Evolutionary conservation across 2,888 invertebrate species (phyloP).

Genomic region (Xylota segnis): DNA sequence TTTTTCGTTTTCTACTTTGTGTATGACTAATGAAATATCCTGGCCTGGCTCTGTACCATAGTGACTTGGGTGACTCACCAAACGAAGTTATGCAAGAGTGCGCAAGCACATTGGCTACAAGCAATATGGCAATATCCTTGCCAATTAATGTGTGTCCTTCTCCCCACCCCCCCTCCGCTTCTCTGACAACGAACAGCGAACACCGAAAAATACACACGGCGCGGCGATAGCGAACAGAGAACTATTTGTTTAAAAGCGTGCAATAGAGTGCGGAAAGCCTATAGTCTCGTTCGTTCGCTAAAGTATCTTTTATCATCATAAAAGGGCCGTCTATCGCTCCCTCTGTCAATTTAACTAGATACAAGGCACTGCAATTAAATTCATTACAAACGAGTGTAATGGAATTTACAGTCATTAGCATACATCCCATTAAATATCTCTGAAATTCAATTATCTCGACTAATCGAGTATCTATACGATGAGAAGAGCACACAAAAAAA

Average conservation of each 20-base stretch:
- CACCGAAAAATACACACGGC: slow-evolving; percentile 13
- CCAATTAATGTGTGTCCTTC: slow-evolving; percentile 71
- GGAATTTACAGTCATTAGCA: slow-evolving; percentile 75
- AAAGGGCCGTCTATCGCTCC: slow-evolving; percentile 29
- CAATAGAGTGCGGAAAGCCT: background rate
- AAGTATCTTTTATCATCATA: slow-evolving; percentile 40
- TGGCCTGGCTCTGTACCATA: slow-evolving; percentile 54
- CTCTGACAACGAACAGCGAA: too few relatives aligned
- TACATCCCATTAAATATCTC: slow-evolving; percentile 76
- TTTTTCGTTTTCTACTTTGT: slow-evolving; percentile 39
- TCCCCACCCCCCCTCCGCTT: too few relatives aligned
- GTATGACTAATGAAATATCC: slow-evolving; percentile 76
- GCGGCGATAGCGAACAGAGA: slow-evolving; percentile 5
- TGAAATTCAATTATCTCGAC: slow-evolving; percentile 76
- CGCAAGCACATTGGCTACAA: slow-evolving; percentile 75
- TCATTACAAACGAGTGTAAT: slow-evolving; percentile 73
- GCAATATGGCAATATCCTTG: slow-evolving; percentile 74
- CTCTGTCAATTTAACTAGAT: slow-evolving; percentile 14
- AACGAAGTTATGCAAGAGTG: slow-evolving; percentile 76
- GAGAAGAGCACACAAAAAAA: slow-evolving; percentile 19
- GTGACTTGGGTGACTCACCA: slow-evolving; percentile 73
- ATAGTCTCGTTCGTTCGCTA: slow-evolving; percentile 1
- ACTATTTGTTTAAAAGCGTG: slow-evolving; percentile 46
- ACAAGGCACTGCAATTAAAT: slow-evolving; percentile 67
- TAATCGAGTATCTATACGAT: slow-evolving; percentile 76